phyloP scores from a whole-genome alignment of 2,888 invertebrate genomes.

The Hoplodrina ambigua region DNA sequence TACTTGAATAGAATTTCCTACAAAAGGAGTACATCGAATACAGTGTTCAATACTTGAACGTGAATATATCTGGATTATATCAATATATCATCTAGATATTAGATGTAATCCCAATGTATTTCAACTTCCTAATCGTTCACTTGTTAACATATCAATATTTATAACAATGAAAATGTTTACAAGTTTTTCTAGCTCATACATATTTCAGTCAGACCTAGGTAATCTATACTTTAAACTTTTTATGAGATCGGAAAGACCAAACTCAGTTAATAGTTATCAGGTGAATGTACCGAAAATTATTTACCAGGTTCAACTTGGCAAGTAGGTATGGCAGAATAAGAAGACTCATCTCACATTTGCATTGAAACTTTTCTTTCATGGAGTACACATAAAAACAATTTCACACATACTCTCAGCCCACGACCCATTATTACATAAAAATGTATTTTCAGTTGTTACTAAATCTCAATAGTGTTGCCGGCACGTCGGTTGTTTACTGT shows the following conservation, averaged over 20 bases:
- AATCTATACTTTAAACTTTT: neutral
- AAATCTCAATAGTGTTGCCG: slow-evolving; percentile 35
- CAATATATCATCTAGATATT: no score
- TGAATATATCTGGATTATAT: neutral
- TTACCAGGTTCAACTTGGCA: neutral
- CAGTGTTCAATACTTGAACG: neutral
- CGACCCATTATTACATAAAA: slow-evolving; percentile 16
- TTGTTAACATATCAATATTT: slow-evolving; percentile 7
- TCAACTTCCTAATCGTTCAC: slow-evolving; percentile 11
- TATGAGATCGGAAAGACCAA: neutral
- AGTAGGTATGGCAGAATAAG: neutral
- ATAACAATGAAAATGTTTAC: slow-evolving; percentile 16
- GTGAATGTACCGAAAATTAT: neutral
- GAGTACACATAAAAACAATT: neutral
- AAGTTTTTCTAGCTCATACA: slow-evolving; percentile 7
- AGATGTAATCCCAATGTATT: neutral
- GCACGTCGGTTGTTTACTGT: slow-evolving; percentile 4
- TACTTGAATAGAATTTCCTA: neutral
- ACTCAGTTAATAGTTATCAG: neutral
- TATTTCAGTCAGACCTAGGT: slow-evolving; percentile 3
- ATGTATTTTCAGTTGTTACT: slow-evolving; percentile 35
- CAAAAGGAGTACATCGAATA: neutral
- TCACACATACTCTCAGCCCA: neutral
- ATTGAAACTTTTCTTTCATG: slow-evolving; percentile 8
- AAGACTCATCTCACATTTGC: neutral